Percentiles rank a stretch among this genome's conserved stretches.
These are phyloP conservation scores for Leucoma salicis DNA, from an alignment of 2,888 invertebrate species.

Conservation along the genomic window DNA sequence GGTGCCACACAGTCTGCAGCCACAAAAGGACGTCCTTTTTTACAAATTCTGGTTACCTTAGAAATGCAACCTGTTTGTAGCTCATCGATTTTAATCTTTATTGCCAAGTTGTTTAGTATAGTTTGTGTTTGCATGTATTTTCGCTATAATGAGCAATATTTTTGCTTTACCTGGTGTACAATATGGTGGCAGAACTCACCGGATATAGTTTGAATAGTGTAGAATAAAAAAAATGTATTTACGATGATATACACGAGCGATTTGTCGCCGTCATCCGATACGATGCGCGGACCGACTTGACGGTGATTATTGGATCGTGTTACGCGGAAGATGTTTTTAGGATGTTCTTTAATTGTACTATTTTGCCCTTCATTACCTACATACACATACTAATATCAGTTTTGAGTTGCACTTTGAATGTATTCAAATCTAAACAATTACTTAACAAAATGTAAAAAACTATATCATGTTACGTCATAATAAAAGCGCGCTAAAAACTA, in stretches of 20 bases:
- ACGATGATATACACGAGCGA: slow-evolving; percentile 78
- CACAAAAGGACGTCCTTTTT: slow-evolving; percentile 69
- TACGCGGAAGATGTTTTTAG: slow-evolving; percentile 57
- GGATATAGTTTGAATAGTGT: slow-evolving; percentile 69
- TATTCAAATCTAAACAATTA: too few relatives aligned
- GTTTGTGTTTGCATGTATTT: slow-evolving; percentile 36
- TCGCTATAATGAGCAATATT: slow-evolving; percentile 62
- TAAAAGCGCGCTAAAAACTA: too few relatives aligned
- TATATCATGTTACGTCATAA: too few relatives aligned
- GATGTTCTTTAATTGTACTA: slow-evolving; percentile 36
- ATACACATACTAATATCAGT: too few relatives aligned
- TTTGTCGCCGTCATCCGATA: slow-evolving; percentile 76
- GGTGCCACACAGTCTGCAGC: slow-evolving; percentile 78
- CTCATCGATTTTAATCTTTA: slow-evolving; percentile 39
- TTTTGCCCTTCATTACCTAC: slow-evolving; percentile 27
- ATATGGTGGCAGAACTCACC: slow-evolving; percentile 63
- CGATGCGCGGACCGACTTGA: slow-evolving; percentile 47
- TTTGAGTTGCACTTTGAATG: too few relatives aligned
- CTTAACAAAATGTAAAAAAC: too few relatives aligned
- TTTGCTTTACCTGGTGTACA: slow-evolving; percentile 65
- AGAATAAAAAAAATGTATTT: slow-evolving; percentile 68
- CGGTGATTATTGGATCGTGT: slow-evolving; percentile 70
- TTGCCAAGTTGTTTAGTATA: slow-evolving; percentile 32
- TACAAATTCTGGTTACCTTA: slow-evolving; percentile 63
- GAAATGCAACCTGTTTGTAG: slow-evolving; percentile 56